Evolutionary conservation across 2,888 invertebrate species (phyloP), one percentile per base, ranked within the genome.

Genomic region (Congeria kusceri): DNA sequence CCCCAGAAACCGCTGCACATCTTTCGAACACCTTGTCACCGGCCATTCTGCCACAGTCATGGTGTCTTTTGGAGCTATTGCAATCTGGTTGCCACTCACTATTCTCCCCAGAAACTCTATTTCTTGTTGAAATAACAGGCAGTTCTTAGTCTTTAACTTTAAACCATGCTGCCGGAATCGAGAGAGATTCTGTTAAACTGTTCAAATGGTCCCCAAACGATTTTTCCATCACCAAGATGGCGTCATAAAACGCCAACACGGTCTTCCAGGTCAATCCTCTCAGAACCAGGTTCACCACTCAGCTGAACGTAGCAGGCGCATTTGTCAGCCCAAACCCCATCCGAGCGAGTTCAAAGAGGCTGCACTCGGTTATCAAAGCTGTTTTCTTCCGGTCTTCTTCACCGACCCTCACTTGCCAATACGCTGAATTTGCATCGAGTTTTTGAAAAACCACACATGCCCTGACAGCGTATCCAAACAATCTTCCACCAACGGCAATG

Each of bases 211-310:
- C 72, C 1, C 67, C 62, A 27, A 84, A 75, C 29, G 47, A 32
- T 11, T 11, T 4, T 32, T 11, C 32, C 32, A 83, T 49, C 0
- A 86, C 83, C 20, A 86, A 53, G 11, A 80, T 70, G 53, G 86
- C 87, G 59, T 86, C 81, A 15, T 85, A 39, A 47, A 83, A 87
- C 2, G 73, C 80, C 32, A n/a, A n/a, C n/a, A n/a, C n/a, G n/a
- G n/a, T n/a, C n/a, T n/a, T n/a, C n/a, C n/a, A n/a, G n/a, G n/a
- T 32, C 32, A 32, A 9, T 32, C 32, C 32, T 32, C 32, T 32
- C 32, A 32, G 32, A 7, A 32, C 32, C 32, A 32, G 32, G 32
- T 32, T 28, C 4, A 57, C 56, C 39, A 72, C 72, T 11, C 63
- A n/a, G 27, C 47, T 20, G 44, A 46, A 77, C 0, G 80, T 81